Conservation (phyloP, 1,140 invertebrate genomes). For the Phenacoccus solenopsis region DNA sequence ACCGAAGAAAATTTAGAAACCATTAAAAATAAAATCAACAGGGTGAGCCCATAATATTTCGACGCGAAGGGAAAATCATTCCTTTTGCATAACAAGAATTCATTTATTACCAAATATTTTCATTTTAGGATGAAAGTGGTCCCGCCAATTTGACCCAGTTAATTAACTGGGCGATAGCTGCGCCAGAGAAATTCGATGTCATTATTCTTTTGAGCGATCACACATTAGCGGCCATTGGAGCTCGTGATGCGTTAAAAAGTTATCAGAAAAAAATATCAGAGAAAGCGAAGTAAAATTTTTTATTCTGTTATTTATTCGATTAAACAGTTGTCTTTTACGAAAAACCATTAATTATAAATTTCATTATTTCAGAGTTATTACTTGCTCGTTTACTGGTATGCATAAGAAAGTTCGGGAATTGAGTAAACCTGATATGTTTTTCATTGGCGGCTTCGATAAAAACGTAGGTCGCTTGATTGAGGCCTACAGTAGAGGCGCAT, state of each 20-base stretch:
- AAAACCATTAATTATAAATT: not conserved
- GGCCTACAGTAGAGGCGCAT: slow-evolving; percentile 15
- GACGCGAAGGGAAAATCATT: too few species aligned
- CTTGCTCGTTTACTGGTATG: not conserved
- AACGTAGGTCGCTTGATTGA: slow-evolving; percentile 19
- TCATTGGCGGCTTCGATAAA: slow-evolving; percentile 21
- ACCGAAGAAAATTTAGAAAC: not conserved
- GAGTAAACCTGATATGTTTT: slow-evolving; percentile 13
- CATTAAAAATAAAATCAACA: not conserved
- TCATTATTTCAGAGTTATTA: not conserved
- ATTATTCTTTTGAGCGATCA: not conserved
- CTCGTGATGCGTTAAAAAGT: not conserved
- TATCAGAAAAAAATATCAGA: not conserved
- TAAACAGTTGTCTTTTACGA: not conserved
- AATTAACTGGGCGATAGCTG: not conserved
- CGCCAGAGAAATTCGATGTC: not conserved
- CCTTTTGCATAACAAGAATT: too few species aligned
- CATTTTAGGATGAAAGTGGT: not conserved
- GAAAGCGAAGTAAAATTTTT: not conserved
- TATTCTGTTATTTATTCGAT: not conserved
- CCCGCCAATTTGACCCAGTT: not conserved
- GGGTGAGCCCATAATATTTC: not conserved
- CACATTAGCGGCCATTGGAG: not conserved
- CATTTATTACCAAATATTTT: too few species aligned
- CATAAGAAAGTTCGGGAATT: not conserved